Evolutionary conservation across 2,888 invertebrate species (phyloP).

Genomic region (Crocallis elinguaria): DNA sequence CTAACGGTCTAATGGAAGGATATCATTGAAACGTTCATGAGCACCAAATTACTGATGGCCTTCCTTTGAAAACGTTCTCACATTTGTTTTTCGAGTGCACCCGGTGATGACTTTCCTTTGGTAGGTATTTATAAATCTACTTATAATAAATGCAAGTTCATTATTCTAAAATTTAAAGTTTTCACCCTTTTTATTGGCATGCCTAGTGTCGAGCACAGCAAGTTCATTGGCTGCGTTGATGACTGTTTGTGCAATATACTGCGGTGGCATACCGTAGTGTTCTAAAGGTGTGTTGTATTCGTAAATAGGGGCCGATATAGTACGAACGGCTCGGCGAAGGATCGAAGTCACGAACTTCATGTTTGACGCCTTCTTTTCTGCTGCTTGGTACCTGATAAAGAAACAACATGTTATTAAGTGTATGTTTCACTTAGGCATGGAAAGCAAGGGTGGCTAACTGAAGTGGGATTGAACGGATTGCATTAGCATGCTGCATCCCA

Average conservation of each 20-base stretch:
- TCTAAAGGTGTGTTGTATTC: constrained; percentile 62
- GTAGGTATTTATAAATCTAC: too few relatives aligned
- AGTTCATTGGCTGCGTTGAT: constrained; percentile 23
- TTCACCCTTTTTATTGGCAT: background rate
- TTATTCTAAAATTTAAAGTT: background rate
- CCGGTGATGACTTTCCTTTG: too few relatives aligned
- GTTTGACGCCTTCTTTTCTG: constrained; percentile 48
- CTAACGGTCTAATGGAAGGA: too few relatives aligned
- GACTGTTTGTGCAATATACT: constrained; percentile 56
- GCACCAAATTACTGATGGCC: too few relatives aligned
- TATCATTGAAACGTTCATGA: too few relatives aligned
- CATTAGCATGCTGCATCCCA: too few relatives aligned
- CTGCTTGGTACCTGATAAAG: constrained; percentile 53
- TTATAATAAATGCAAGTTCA: background rate
- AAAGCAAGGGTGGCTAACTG: too few relatives aligned
- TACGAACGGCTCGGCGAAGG: constrained; percentile 55
- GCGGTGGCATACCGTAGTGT: constrained; percentile 53
- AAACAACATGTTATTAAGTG: background rate
- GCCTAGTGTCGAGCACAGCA: background rate
- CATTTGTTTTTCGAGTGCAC: too few relatives aligned
- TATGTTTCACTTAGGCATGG: too few relatives aligned
- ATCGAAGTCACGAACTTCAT: constrained; percentile 45
- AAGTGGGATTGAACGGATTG: background rate
- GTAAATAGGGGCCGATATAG: constrained; percentile 47
- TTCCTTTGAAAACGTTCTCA: too few relatives aligned